phyloP scores from a whole-genome alignment of 2,113 vertebrate species.

The Candoia aspera region DNA sequence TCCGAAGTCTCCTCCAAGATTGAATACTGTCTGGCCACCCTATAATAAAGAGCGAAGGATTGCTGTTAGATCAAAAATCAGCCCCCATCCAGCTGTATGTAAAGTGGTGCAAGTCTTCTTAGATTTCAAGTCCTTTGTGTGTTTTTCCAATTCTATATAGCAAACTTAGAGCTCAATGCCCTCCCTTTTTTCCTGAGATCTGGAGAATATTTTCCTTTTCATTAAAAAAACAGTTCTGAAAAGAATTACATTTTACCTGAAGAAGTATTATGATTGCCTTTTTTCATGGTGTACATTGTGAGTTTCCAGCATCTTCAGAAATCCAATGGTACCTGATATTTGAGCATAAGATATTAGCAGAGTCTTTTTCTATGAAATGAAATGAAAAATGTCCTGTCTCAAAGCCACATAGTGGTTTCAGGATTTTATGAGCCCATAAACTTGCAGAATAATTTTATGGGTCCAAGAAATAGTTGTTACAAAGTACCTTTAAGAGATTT shows the following conservation, averaged over 20 bases:
- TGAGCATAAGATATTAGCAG: no score
- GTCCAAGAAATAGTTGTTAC: background rate
- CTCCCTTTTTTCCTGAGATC: background rate
- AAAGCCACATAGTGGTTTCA: background rate
- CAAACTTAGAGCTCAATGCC: background rate
- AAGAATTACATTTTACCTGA: no score
- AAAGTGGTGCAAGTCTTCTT: background rate
- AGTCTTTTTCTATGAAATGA: background rate
- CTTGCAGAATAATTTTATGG: conserved; percentile 3
- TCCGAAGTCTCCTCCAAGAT: background rate
- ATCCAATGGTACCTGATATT: no score
- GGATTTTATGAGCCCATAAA: background rate
- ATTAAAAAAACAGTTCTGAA: no score
- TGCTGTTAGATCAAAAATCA: background rate
- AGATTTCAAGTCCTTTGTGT: background rate
- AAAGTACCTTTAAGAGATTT: background rate
- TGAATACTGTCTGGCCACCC: background rate
- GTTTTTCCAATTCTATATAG: background rate
- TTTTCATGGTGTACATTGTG: background rate
- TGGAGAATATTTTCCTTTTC: background rate
- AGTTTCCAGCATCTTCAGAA: background rate
- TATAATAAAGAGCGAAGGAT: background rate
- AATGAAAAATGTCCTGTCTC: background rate
- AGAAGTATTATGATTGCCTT: no score
- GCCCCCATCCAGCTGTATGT: background rate